Percentiles rank a stretch among this genome's conserved stretches.
phyloP scores from a whole-genome alignment of 2,888 invertebrate genomes.

The Globia sparganii region DNA sequence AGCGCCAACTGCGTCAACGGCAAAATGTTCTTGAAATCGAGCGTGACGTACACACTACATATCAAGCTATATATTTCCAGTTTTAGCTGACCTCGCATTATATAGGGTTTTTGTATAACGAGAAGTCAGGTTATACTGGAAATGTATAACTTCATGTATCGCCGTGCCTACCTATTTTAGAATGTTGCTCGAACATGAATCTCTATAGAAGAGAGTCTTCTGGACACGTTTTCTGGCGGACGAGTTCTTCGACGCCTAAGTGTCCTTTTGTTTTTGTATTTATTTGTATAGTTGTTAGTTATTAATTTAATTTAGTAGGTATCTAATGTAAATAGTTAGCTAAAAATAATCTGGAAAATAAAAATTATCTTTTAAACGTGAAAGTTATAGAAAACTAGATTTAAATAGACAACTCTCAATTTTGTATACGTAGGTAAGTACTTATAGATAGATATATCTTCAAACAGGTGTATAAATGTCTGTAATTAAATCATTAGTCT shows the following conservation, averaged over 20 bases:
- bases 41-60: background rate
- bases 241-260: background rate
- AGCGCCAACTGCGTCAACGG: constrained; percentile 41
- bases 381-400: background rate
- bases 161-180: background rate
- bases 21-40: constrained; percentile 1
- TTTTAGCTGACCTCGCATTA: too few species aligned
- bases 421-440: too few species aligned
- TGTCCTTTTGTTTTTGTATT: background rate
- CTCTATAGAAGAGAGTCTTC: background rate
- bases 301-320: too few species aligned
- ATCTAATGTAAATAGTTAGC: too few species aligned
- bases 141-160: too few species aligned
- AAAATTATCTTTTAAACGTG: too few species aligned
- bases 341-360: too few species aligned
- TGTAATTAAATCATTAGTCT: constrained; percentile 31
- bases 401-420: too few species aligned
- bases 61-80: background rate
- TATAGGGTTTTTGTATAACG: too few species aligned
- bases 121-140: too few species aligned
- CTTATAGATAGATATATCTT: too few species aligned
- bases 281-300: background rate
- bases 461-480: background rate
- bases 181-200: background rate
- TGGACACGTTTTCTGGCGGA: too few species aligned